phyloP scores from a whole-genome alignment of 2,113 vertebrate genomes.

The Poecile atricapillus region DNA sequence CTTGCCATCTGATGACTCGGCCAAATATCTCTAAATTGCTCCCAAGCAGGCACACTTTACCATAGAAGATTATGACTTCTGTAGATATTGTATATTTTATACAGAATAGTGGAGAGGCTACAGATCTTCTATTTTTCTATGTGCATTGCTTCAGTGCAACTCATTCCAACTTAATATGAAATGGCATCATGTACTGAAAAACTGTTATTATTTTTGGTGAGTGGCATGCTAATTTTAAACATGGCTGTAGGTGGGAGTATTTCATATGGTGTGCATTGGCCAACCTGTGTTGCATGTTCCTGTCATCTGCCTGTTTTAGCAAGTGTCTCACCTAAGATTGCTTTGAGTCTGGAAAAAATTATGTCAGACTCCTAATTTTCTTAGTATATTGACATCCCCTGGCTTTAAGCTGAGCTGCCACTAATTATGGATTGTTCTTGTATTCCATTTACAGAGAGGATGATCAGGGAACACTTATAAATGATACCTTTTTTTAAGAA shows the following conservation, averaged over 20 bases:
- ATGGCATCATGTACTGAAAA: neutral
- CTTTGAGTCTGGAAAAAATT: slow-evolving; percentile 22
- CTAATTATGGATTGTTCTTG: slow-evolving; percentile 37
- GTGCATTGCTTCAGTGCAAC: neutral
- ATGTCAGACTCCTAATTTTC: slow-evolving; percentile 39
- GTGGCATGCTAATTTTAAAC: slow-evolving; percentile 6
- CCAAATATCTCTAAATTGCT: neutral
- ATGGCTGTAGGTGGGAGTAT: neutral
- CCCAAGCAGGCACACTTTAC: neutral
- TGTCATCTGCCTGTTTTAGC: slow-evolving; percentile 2
- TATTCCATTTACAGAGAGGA: neutral
- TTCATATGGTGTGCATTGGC: neutral
- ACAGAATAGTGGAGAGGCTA: neutral
- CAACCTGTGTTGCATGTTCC: neutral
- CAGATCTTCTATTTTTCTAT: neutral
- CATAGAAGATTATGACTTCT: neutral
- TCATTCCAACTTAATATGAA: neutral
- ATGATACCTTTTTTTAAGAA: neutral
- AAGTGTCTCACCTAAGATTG: slow-evolving; percentile 42
- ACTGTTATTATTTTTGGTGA: slow-evolving; percentile 1
- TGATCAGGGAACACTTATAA: neutral
- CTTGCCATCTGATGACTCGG: neutral
- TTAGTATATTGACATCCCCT: neutral
- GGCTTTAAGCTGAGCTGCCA: neutral
- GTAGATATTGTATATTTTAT: neutral